phyloP scores from a whole-genome alignment of 1,140 invertebrate species.

The Drosophila nebulosa region DNA sequence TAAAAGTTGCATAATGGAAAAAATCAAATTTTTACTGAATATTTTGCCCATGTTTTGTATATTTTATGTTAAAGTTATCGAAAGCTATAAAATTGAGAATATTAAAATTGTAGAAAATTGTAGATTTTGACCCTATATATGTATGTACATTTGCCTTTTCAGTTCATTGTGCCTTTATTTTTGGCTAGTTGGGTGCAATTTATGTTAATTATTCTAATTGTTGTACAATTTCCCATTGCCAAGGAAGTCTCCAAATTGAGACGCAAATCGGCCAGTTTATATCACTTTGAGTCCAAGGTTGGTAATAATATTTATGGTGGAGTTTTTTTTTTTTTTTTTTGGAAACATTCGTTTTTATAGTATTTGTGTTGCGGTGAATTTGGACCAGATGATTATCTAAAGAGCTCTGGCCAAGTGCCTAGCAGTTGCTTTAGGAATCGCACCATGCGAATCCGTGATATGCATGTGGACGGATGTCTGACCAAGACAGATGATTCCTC shows the following conservation, averaged over 20 bases:
- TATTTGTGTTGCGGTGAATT: slow-evolving; percentile 38
- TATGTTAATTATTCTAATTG: slow-evolving; percentile 25
- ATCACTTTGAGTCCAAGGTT: neutral
- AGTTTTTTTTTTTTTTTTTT: too few relatives aligned
- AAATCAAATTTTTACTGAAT: too few relatives aligned
- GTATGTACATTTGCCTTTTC: neutral
- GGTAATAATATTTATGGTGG: neutral
- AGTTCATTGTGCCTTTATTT: slow-evolving; percentile 25
- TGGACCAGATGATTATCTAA: slow-evolving; percentile 39
- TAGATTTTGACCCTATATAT: too few relatives aligned
- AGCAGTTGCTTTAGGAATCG: slow-evolving; percentile 25
- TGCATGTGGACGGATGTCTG: slow-evolving; percentile 27
- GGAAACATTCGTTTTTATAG: neutral
- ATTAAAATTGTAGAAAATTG: too few relatives aligned
- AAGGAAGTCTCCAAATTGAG: neutral
- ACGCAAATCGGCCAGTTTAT: neutral
- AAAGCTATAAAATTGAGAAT: too few relatives aligned
- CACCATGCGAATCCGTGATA: neutral
- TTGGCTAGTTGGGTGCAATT: slow-evolving; percentile 31
- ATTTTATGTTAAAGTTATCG: too few relatives aligned
- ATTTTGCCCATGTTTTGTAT: too few relatives aligned
- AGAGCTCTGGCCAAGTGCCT: neutral
- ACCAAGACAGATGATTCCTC: neutral
- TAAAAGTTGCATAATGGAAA: too few relatives aligned
- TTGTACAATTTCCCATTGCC: neutral